These are phyloP conservation scores for Ichneumoninae sp. DNA, from an alignment of 2,888 invertebrate species.

Conservation along the genomic window DNA sequence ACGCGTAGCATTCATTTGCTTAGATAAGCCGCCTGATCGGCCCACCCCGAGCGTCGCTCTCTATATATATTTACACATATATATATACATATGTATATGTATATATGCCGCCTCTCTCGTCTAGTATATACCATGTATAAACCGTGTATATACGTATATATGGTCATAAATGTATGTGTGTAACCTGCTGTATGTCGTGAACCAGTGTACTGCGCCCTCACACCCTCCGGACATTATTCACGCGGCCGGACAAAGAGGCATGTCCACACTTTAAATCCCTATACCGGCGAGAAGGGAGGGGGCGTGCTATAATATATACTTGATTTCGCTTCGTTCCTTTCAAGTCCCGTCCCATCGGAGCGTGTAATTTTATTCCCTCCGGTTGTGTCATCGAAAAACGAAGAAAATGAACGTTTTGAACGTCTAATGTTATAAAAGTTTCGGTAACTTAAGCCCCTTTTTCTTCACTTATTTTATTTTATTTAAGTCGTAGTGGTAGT, in stretches of 20 bases:
- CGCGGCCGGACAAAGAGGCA: slow-evolving; percentile 71
- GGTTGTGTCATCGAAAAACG: not conserved
- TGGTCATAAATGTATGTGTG: not conserved
- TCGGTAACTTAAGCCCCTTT: not conserved
- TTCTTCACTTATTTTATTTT: too few relatives aligned
- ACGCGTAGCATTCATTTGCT: slow-evolving; percentile 80
- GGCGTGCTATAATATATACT: slow-evolving; percentile 40
- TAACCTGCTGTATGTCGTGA: slow-evolving; percentile 22
- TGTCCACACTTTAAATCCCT: slow-evolving; percentile 72
- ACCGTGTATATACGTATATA: not conserved
- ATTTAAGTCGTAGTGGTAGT: too few relatives aligned
- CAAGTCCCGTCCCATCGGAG: slow-evolving; percentile 2
- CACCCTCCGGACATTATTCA: slow-evolving; percentile 72
- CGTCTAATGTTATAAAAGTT: not conserved
- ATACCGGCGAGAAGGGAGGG: slow-evolving; percentile 54
- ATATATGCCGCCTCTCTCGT: not conserved
- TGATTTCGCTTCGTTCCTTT: slow-evolving; percentile 55
- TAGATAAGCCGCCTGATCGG: slow-evolving; percentile 77
- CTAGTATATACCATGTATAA: not conserved
- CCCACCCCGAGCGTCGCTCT: slow-evolving; percentile 39
- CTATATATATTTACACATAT: not conserved
- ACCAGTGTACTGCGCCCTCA: slow-evolving; percentile 42
- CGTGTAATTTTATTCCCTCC: slow-evolving; percentile 11
- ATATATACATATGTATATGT: not conserved
- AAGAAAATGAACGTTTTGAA: not conserved